Conservation (phyloP, 2,797 vertebrate species). For the Ataeniobius toweri region DNA sequence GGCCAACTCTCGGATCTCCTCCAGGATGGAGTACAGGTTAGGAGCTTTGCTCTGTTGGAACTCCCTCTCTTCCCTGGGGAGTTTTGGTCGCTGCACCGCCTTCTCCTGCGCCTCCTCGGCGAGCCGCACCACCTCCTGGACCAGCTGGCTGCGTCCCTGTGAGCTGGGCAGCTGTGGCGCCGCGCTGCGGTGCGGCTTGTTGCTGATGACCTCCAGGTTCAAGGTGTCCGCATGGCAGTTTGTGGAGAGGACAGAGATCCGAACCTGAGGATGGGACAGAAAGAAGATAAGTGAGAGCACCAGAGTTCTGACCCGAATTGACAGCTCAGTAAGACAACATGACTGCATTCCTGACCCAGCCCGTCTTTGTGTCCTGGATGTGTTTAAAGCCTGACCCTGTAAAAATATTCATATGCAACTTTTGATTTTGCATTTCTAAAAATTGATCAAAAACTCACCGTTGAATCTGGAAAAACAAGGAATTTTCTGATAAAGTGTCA, state of each 20-base stretch:
- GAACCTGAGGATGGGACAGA: slow-evolving; percentile 78
- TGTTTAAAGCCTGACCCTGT: no score
- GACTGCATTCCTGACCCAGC: no score
- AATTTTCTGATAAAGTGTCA: no score
- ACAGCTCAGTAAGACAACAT: no score
- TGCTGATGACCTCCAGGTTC: slow-evolving; percentile 85
- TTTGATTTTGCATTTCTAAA: no score
- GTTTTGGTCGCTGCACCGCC: slow-evolving; percentile 60
- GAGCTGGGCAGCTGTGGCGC: slow-evolving; percentile 23
- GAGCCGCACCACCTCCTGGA: slow-evolving; percentile 87
- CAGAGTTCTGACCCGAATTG: no score
- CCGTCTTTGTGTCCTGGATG: no score
- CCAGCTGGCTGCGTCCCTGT: slow-evolving; percentile 73
- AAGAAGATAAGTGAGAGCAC: no score
- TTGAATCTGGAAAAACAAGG: no score
- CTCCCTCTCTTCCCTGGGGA: slow-evolving; percentile 81
- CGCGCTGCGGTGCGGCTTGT: slow-evolving; percentile 55
- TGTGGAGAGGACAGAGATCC: slow-evolving; percentile 81
- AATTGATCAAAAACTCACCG: no score
- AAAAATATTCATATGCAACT: no score
- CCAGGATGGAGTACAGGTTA: slow-evolving; percentile 89
- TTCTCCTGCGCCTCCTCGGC: slow-evolving; percentile 82
- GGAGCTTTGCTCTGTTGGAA: slow-evolving; percentile 87
- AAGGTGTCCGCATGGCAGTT: slow-evolving; percentile 85
- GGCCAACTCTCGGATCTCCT: slow-evolving; percentile 90